These are phyloP conservation scores for Apodemus sylvaticus DNA, from an alignment of 2,113 vertebrate species.

Conservation along the genomic window DNA sequence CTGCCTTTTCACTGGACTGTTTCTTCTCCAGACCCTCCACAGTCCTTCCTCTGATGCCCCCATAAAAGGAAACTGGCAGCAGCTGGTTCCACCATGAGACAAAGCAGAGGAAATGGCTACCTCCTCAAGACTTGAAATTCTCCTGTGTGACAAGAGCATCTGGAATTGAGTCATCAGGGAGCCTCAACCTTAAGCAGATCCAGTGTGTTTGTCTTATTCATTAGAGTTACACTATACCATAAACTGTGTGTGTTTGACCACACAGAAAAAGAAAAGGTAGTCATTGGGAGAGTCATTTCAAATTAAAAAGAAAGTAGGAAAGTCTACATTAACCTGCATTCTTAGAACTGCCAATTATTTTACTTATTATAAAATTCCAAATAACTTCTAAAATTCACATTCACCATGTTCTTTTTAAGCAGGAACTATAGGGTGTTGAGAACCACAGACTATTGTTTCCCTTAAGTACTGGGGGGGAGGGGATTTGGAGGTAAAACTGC, in stretches of 20 bases:
- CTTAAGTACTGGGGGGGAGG: slow-evolving; percentile 92
- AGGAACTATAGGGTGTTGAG: slow-evolving; percentile 84
- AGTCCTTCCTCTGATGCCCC: slow-evolving; percentile 59
- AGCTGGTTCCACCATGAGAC: neutral
- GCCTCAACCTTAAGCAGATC: slow-evolving; percentile 30
- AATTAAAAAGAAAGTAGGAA: neutral
- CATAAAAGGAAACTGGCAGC: slow-evolving; percentile 41
- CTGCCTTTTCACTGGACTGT: slow-evolving; percentile 68
- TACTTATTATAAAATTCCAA: slow-evolving; percentile 77
- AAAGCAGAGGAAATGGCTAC: neutral
- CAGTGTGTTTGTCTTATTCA: neutral
- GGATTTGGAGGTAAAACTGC: slow-evolving; percentile 93
- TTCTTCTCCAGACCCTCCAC: slow-evolving; percentile 72
- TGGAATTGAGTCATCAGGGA: slow-evolving; percentile 6
- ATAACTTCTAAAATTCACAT: slow-evolving; percentile 79
- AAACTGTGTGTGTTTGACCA: neutral
- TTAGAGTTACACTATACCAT: neutral
- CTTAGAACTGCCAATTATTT: slow-evolving; percentile 64
- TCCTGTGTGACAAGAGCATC: slow-evolving; percentile 39
- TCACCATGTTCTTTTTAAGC: slow-evolving; percentile 69
- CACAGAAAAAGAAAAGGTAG: neutral
- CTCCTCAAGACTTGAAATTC: slow-evolving; percentile 40
- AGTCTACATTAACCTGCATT: slow-evolving; percentile 52
- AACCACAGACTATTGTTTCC: slow-evolving; percentile 96
- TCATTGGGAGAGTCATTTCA: neutral